A percentile compares a stretch with the other conserved stretches of the same genome.
These are phyloP conservation scores for Melanchra persicariae DNA, from an alignment of 2,888 invertebrate species.

Conservation along the genomic window DNA sequence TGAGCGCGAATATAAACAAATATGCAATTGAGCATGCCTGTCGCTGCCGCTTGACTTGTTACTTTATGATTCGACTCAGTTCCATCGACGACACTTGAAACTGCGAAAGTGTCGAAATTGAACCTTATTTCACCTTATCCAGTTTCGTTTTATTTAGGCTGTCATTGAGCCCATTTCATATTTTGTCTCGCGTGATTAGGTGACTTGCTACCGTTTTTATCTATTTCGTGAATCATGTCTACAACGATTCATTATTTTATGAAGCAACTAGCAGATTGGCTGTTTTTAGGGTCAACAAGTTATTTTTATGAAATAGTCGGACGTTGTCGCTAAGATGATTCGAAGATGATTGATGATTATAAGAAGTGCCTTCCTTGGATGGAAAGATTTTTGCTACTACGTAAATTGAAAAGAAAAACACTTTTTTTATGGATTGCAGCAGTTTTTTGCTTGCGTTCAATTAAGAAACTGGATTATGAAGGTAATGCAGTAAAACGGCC, in stretches of 20 bases:
- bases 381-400: background rate
- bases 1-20: slow-evolving; percentile 5
- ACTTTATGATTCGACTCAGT: slow-evolving; percentile 24
- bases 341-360: too few species aligned
- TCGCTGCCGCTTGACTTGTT: slow-evolving; percentile 24
- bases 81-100: slow-evolving; percentile 48
- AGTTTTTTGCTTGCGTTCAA: background rate
- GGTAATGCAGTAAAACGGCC: background rate
- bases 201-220: slow-evolving; percentile 10
- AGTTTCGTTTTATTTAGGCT: slow-evolving; percentile 34
- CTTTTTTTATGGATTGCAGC: background rate
- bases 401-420: background rate
- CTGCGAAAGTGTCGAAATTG: slow-evolving; percentile 23
- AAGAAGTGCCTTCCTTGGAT: background rate
- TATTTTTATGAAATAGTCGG: background rate
- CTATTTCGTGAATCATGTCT: background rate
- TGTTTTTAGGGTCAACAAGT: background rate
- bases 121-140: slow-evolving; percentile 37
- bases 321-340: background rate
- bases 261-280: background rate
- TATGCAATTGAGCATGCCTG: slow-evolving; percentile 21
- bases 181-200: slow-evolving; percentile 22
- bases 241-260: background rate
- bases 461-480: slow-evolving; percentile 3
- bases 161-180: slow-evolving; percentile 20